Percentiles rank a stretch among this genome's conserved stretches.
These are phyloP conservation scores for Thermophis baileyi DNA, from an alignment of 2,113 vertebrate genomes.

Conservation along the genomic window DNA sequence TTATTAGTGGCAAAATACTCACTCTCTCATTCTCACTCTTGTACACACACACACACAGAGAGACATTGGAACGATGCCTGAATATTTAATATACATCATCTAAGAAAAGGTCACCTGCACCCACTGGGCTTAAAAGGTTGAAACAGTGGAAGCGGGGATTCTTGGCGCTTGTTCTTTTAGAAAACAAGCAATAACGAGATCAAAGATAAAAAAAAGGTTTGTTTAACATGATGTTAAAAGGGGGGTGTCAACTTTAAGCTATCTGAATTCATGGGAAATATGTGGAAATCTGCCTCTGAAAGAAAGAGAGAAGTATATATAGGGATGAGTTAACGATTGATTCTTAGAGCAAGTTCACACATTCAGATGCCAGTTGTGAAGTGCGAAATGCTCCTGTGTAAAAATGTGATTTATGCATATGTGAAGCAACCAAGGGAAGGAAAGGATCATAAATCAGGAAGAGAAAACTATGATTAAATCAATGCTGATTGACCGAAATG, in stretches of 20 bases:
- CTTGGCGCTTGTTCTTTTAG: conserved; percentile 14
- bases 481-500: neutral
- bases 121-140: conserved; percentile 38
- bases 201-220: conserved; percentile 14
- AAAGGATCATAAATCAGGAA: neutral
- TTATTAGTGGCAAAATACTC: conserved; percentile 38
- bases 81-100: conserved; percentile 45
- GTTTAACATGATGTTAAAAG: neutral
- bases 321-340: neutral
- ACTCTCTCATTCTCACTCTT: neutral
- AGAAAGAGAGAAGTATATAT: no score
- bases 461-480: neutral
- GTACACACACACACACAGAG: neutral
- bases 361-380: neutral
- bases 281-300: neutral
- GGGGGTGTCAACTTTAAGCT: neutral
- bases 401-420: neutral
- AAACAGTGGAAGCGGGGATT: neutral
- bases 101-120: conserved; percentile 45
- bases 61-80: conserved; percentile 34
- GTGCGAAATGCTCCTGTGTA: no score
- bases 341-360: neutral
- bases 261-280: neutral
- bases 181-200: conserved; percentile 27
- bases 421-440: neutral